Evolutionary conservation across 2,888 invertebrate species (phyloP).

Genomic region (Axea sp.): DNA sequence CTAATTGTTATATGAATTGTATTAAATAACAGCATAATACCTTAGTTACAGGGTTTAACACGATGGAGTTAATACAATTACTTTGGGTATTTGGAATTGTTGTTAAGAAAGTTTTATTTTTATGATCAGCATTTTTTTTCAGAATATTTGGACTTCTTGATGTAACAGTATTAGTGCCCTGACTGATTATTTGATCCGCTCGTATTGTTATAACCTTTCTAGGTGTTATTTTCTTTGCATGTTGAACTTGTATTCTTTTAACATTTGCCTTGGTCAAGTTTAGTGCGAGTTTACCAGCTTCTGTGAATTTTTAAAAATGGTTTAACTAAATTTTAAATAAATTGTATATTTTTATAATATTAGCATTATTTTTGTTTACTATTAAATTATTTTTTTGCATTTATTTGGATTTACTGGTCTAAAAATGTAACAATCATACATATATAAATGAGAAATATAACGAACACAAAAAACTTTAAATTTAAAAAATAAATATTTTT

Average conservation of each 20-base stretch:
- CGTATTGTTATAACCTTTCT: slow-evolving; percentile 81
- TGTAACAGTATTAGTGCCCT: slow-evolving; percentile 67
- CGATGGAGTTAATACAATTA: slow-evolving; percentile 68
- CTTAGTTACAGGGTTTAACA: slow-evolving; percentile 67
- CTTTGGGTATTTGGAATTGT: slow-evolving; percentile 69
- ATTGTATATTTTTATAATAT: background rate
- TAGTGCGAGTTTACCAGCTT: slow-evolving; percentile 88
- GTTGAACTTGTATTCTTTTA: slow-evolving; percentile 74
- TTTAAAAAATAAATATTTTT: too few species aligned
- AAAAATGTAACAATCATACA: too few species aligned
- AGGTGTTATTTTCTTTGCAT: slow-evolving; percentile 72
- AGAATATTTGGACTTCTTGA: slow-evolving; percentile 76
- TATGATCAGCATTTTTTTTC: slow-evolving; percentile 71
- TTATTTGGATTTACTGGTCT: too few species aligned
- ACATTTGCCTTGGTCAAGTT: slow-evolving; percentile 81
- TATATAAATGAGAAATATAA: too few species aligned
- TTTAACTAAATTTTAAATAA: too few species aligned
- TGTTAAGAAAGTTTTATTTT: slow-evolving; percentile 72
- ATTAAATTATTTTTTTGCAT: too few species aligned
- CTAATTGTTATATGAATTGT: too few species aligned
- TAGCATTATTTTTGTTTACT: too few species aligned
- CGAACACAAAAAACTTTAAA: too few species aligned
- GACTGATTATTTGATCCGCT: slow-evolving; percentile 80
- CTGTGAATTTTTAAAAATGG: too few species aligned
- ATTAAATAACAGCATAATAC: too few species aligned